These are phyloP conservation scores for Regulus satrapa DNA, from an alignment of 2,113 vertebrate species.

Conservation along the genomic window DNA sequence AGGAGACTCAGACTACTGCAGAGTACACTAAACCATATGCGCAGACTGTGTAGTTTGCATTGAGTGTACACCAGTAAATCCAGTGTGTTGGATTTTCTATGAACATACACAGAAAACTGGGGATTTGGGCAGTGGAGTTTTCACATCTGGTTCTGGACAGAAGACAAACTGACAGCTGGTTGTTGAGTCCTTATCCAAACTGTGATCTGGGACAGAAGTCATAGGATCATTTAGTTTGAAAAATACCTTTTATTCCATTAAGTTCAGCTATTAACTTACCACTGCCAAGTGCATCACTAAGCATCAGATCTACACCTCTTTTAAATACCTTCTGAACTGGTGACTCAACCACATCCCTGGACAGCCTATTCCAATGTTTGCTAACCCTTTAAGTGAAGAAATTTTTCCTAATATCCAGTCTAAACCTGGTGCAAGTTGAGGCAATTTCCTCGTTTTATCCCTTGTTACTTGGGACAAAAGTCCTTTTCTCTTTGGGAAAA, in stretches of 20 bases:
- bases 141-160: neutral
- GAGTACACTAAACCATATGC: neutral
- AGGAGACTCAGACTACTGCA: neutral
- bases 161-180: neutral
- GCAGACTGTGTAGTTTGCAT: neutral
- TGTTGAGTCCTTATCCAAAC: neutral
- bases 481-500: too few species aligned
- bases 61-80: neutral
- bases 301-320: rapidly evolving
- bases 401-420: neutral
- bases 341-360: neutral
- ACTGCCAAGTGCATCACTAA: neutral
- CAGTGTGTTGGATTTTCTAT: neutral
- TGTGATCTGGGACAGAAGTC: neutral
- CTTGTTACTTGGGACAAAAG: neutral
- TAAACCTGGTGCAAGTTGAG: neutral
- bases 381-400: neutral
- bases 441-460: neutral
- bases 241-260: neutral
- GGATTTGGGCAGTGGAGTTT: neutral
- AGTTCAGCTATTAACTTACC: neutral
- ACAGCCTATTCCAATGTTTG: neutral
- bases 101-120: too few species aligned
- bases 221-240: neutral
- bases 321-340: neutral